Evolutionary conservation across 2,888 invertebrate species (phyloP).

Genomic region (Lepidochrysops patricia): DNA sequence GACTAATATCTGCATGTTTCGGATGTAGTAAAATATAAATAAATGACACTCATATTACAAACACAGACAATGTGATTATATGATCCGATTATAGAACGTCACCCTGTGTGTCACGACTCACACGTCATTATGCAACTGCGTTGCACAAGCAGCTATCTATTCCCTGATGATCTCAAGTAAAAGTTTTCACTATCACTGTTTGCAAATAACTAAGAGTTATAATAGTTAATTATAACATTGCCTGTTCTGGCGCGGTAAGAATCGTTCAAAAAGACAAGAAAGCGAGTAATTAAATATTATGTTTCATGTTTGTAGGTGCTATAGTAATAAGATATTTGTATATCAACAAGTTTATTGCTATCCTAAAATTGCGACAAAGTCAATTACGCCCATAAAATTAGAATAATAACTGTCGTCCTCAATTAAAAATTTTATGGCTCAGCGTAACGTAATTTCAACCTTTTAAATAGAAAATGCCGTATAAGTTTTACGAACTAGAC

Average conservation of each 20-base stretch:
- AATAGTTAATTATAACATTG: too few relatives aligned
- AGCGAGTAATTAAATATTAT: too few relatives aligned
- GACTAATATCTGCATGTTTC: neutral
- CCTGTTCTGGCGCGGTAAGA: too few relatives aligned
- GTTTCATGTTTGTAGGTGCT: too few relatives aligned
- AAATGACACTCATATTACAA: neutral
- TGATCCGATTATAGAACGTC: slow-evolving; percentile 3
- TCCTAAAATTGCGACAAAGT: neutral
- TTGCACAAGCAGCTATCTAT: too few relatives aligned
- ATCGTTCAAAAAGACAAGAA: too few relatives aligned
- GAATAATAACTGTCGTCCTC: neutral
- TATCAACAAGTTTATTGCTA: neutral
- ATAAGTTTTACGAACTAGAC: neutral
- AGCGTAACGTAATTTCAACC: neutral
- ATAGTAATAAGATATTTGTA: neutral
- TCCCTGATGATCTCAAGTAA: neutral
- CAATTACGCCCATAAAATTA: neutral
- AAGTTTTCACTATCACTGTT: neutral
- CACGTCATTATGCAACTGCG: neutral
- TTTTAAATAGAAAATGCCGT: neutral
- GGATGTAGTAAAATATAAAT: neutral
- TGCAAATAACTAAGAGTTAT: too few relatives aligned
- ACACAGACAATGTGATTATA: neutral
- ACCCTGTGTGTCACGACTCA: neutral
- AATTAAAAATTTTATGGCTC: neutral